Evolutionary conservation across 2,888 invertebrate genomes (phyloP), one percentile per base, ranked within the genome.

Genomic region (Conistra vaccinii): DNA sequence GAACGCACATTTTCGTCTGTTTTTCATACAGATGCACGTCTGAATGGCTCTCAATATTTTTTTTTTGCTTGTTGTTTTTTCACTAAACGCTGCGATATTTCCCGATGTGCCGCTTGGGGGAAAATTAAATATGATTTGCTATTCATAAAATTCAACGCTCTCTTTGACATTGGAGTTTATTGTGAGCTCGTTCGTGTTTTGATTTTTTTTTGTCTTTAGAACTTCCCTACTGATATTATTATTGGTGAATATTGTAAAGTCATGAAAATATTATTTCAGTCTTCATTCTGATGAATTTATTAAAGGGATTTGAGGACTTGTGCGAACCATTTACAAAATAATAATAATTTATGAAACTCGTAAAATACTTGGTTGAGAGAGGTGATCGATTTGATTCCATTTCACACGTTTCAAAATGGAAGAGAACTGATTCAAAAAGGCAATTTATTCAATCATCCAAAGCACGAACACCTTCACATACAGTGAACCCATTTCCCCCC

Each of bases 1-100:
- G 88, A 90, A 91, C 89, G 92, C 91, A 90, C 90, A 90, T 93
- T 94, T 93, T 92, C 88, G 90, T 91, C 89, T 90, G 89, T 91
- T 93, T 93, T 93, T 92, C 91, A 88, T 88, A 88, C 86, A 86
- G 85, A 90, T 89, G 90, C 91, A 90, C 87, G 89, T 90, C 89
- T 91, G 89, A 92, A 93, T 91, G 89, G 91, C 79, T 81, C 81
- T 87, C 76, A 83, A 80, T 85, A 88, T 85, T 80, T 85, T 80
- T 63, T 84, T 69, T 26, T 20, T 69, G n/a, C n/a, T n/a, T n/a
- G n/a, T 84, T 75, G 32, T 85, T 80, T 80, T 78, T 79, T 76
- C 39, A 10, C 61, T 70, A 69, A 82, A 78, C 78, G 69, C 69
- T 65, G 32, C 63, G 29, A 76, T 80, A 61, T 65, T 74, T 68